Conservation (phyloP, 2,888 invertebrate species). For the Nymphalis urticae region DNA sequence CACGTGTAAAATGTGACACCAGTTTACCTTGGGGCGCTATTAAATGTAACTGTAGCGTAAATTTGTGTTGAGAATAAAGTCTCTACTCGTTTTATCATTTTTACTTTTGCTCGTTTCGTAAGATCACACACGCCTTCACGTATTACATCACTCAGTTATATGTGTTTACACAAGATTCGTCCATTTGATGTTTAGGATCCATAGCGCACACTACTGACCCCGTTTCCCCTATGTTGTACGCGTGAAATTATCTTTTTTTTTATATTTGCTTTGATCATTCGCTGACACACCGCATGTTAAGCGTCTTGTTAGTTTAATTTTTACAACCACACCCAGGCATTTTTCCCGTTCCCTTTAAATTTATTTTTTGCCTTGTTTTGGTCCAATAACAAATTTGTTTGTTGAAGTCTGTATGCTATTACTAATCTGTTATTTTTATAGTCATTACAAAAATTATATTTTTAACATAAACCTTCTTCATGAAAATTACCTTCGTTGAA, state of each 20-base stretch:
- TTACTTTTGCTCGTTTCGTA: constrained; percentile 63
- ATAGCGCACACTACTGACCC: constrained; percentile 73
- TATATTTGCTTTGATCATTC: constrained; percentile 42
- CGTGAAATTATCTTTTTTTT: constrained; percentile 40
- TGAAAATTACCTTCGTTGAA: constrained; percentile 32
- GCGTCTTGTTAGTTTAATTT: constrained; percentile 18
- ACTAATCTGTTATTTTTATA: background rate
- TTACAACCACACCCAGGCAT: background rate
- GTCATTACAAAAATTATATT: background rate
- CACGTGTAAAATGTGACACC: constrained; percentile 57
- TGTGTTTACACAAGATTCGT: constrained; percentile 65
- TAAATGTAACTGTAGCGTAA: constrained; percentile 33
- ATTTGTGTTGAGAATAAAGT: constrained; percentile 57
- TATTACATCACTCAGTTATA: constrained; percentile 64
- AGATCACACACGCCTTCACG: constrained; percentile 55
- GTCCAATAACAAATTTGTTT: background rate
- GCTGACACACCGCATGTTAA: constrained; percentile 11
- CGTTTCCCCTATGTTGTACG: constrained; percentile 65
- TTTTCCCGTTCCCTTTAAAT: constrained; percentile 7
- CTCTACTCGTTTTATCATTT: constrained; percentile 55
- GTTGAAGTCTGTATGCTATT: too few species aligned
- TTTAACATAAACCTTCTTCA: background rate
- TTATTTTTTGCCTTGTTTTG: constrained; percentile 6
- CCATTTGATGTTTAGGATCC: constrained; percentile 64
- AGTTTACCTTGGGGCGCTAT: constrained; percentile 64